Base-by-base conservation (phyloP, 2,888 invertebrate genomes). In the Yponomeuta malinellus region DNA sequence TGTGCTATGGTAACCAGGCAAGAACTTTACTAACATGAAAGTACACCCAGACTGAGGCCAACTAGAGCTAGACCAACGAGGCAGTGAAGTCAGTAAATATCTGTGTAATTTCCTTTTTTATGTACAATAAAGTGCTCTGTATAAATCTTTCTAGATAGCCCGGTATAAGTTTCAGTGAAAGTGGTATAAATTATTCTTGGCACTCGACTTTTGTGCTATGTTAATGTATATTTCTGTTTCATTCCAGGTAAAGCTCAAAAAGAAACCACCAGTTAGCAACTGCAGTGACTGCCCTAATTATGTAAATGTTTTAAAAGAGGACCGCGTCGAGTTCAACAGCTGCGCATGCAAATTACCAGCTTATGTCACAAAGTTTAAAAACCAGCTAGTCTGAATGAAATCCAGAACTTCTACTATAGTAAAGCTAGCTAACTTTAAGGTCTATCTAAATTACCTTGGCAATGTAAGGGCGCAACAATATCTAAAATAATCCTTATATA, bases 211-310 rank as follows among this genome's bases (percentile, higher is more conserved):
- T 33, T 2, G 33, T 5, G 5, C 33, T 33, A 1, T 0, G 91
- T 95, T 10, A 96, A 97, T 86, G 89, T 93, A 64, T 83, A 95
- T 15, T 96, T 97, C 88, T 15, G 52, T 59, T 15, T 59, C 15
- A 15, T 59, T 59, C 12, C 52, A 59, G 52, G 52, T 59, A 59
- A 59, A 59, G 52, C 52, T 59, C 52, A 59, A 59, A 15, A 59
- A 59, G 52, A 59, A 10, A 59, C 15, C 52, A 59, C 52, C 52
- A 59, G 52, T 59, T 59, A 59, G 15, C 52, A 59, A 59, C 52
- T 59, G 15, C 52, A 59, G 4, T 15, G 52, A 59, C 52, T 59
- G 52, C 52, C 52, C 52, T 59, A 15, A 59, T 59, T 59, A 59
- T 59, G 52, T 33, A 33, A 33, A 15, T 59, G 52, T 59, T 59